Percentiles rank a stretch among this genome's conserved stretches.
Evolutionary conservation across 2,113 vertebrate genomes (phyloP).

Genomic region (Thalassoma bifasciatum): DNA sequence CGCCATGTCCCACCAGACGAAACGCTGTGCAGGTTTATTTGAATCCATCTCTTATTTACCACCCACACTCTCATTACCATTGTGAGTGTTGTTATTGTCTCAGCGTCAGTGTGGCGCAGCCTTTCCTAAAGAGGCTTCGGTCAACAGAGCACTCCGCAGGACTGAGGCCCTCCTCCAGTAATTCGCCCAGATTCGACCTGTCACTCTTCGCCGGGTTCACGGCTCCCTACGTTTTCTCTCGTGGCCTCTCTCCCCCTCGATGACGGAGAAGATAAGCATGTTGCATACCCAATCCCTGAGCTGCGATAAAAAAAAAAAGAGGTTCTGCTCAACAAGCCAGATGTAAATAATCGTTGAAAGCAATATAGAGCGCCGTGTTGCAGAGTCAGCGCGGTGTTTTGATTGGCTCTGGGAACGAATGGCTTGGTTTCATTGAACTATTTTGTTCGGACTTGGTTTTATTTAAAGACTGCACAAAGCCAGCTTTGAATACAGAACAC

Average conservation of each 20-base stretch:
- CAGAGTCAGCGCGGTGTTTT: slow-evolving; percentile 63
- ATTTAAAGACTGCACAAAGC: slow-evolving; percentile 65
- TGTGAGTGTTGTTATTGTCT: slow-evolving; percentile 45
- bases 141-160: slow-evolving; percentile 53
- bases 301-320: slow-evolving; percentile 52
- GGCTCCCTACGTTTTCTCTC: slow-evolving; percentile 59
- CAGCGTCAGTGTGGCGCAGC: slow-evolving; percentile 21
- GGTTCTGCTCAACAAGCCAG: slow-evolving; percentile 76
- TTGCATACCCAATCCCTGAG: slow-evolving; percentile 61
- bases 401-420: slow-evolving; percentile 60
- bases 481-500: slow-evolving; percentile 36
- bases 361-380: slow-evolving; percentile 57
- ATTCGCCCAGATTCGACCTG: slow-evolving; percentile 41
- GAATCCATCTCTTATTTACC: slow-evolving; percentile 47
- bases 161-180: slow-evolving; percentile 7
- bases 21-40: slow-evolving; percentile 53
- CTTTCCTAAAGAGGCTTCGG: slow-evolving; percentile 36
- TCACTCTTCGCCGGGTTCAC: slow-evolving; percentile 62
- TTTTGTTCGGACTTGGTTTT: slow-evolving; percentile 61
- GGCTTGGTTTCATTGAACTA: slow-evolving; percentile 68
- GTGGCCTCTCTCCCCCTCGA: slow-evolving; percentile 49
- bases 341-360: slow-evolving; percentile 80
- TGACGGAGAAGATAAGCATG: slow-evolving; percentile 76
- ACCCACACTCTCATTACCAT: slow-evolving; percentile 36
- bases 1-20: slow-evolving; percentile 9